Conservation (phyloP, 2,797 vertebrate genomes). For the Melanotaenia nigrans region DNA sequence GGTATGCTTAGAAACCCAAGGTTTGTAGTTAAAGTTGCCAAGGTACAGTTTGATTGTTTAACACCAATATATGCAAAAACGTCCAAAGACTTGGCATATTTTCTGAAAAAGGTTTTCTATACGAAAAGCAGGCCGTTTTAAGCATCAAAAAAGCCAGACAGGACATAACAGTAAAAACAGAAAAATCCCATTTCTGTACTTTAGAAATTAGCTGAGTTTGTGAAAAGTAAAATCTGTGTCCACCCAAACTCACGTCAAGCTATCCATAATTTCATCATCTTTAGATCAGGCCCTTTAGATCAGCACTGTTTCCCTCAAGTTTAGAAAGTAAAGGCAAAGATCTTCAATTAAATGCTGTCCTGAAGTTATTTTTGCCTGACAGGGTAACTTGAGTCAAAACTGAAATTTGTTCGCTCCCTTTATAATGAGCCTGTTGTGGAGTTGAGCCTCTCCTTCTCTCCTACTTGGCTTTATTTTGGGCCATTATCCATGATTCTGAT, state of each 20-base stretch:
- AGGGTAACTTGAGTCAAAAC: neutral
- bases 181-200: too few relatives aligned
- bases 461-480: conserved; percentile 41
- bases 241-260: neutral
- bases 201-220: conserved; percentile 7
- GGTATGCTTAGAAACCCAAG: neutral
- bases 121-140: too few relatives aligned
- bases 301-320: neutral
- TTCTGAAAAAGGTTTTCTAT: too few relatives aligned
- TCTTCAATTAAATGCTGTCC: neutral
- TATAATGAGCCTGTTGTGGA: neutral
- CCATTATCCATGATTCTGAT: conserved; percentile 24
- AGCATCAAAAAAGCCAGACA: too few relatives aligned
- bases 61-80: too few relatives aligned
- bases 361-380: neutral
- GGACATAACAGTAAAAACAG: too few relatives aligned
- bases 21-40: too few relatives aligned
- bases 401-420: neutral
- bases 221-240: neutral
- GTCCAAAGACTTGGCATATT: too few relatives aligned
- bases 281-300: too few relatives aligned
- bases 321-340: neutral
- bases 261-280: neutral
- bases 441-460: conserved; percentile 15
- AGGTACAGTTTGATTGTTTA: too few relatives aligned